Evolutionary conservation across 92 coral and sea anemone genomes (phyloP).

Genomic region (Umimayanthus chanpuru): DNA sequence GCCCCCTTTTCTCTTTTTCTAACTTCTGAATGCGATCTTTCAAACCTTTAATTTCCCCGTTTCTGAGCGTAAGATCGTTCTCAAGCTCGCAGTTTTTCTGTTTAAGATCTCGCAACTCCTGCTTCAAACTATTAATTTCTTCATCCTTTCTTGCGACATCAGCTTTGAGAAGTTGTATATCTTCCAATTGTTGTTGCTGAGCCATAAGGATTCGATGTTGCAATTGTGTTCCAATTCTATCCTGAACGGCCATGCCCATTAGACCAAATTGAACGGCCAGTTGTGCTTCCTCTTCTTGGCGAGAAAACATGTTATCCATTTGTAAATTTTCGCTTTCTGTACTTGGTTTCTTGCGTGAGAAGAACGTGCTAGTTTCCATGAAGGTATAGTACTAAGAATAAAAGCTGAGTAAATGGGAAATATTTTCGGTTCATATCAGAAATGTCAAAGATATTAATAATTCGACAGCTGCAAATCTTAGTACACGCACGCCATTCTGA

Average conservation of each 20-base stretch:
- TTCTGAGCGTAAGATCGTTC: constrained; percentile 9
- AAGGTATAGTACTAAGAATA: too few relatives aligned
- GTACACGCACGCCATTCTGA: too few relatives aligned
- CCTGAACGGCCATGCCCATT: constrained; percentile 1
- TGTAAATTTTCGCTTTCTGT: background rate
- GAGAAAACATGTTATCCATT: constrained; percentile 7
- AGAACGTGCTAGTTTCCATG: too few relatives aligned
- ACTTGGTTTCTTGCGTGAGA: too few relatives aligned
- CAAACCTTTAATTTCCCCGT: constrained; percentile 43
- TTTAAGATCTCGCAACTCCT: constrained; percentile 44
- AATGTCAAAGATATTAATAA: background rate
- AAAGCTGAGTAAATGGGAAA: background rate
- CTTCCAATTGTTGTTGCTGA: constrained; percentile 48
- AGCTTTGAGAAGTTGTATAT: constrained; percentile 33
- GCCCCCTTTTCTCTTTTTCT: constrained; percentile 45
- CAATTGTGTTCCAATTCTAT: background rate
- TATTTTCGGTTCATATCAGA: background rate
- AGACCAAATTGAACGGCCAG: background rate
- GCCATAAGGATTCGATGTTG: background rate
- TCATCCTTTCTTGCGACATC: constrained; percentile 40
- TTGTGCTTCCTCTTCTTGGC: constrained; percentile 2
- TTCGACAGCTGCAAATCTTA: too few relatives aligned
- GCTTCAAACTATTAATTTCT: constrained; percentile 35
- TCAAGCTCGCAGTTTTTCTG: constrained; percentile 45
- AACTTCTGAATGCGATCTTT: constrained; percentile 38